phyloP scores from a whole-genome alignment of 2,113 vertebrate species.

The Brachyhypopomus gauderio region DNA sequence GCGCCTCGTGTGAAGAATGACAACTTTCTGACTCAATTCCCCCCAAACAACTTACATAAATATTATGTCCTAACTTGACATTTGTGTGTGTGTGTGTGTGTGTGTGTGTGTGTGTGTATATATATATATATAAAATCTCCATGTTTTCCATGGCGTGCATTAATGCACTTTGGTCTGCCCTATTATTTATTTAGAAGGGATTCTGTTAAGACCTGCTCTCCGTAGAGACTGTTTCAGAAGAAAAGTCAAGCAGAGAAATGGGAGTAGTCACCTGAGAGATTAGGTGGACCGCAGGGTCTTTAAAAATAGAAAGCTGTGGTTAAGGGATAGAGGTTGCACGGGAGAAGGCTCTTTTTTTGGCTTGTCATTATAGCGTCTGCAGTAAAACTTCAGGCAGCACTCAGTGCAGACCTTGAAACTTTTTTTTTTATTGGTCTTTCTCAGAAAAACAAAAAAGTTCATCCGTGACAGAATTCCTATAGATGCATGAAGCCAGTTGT shows the following conservation, averaged over 20 bases:
- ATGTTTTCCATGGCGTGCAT: background rate
- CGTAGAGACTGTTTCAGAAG: conserved; percentile 4
- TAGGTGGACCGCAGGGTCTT: conserved; percentile 19
- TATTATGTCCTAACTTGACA: background rate
- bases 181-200: background rate
- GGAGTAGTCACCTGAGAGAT: conserved; percentile 37
- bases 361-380: conserved; percentile 32
- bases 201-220: background rate
- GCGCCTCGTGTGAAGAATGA: too few species aligned
- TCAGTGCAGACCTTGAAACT: background rate
- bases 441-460: background rate
- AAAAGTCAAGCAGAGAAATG: conserved; percentile 3
- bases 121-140: too few species aligned
- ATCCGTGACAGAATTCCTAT: background rate
- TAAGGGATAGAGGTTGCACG: conserved; percentile 19
- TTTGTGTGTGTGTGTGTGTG: too few species aligned
- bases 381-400: background rate
- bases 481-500: background rate
- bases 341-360: conserved; percentile 16
- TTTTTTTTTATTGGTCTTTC: background rate
- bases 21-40: too few species aligned
- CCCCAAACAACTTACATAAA: too few species aligned
- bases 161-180: background rate
- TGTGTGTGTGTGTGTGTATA: too few species aligned
- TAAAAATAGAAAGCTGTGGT: conserved; percentile 39